phyloP scores from a whole-genome alignment of 2,113 vertebrate species.

The Calonectris borealis region DNA sequence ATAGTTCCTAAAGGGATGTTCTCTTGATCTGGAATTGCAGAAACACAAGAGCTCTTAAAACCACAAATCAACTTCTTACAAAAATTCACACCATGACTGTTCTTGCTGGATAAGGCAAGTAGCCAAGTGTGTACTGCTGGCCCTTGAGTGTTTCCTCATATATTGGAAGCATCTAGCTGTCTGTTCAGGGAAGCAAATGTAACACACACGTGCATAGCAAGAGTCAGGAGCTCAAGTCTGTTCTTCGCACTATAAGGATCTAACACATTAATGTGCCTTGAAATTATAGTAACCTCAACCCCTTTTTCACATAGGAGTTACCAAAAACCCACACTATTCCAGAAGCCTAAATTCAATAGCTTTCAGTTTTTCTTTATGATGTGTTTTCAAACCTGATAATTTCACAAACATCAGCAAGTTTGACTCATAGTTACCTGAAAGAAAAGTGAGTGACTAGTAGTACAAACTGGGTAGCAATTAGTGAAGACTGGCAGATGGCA shows the following conservation, averaged over 20 bases:
- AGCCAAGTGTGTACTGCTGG: background rate
- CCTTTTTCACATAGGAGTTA: background rate
- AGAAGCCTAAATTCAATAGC: background rate
- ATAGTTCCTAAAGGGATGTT: background rate
- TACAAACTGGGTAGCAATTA: constrained; percentile 33
- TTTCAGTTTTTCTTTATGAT: background rate
- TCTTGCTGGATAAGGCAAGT: background rate
- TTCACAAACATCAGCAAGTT: constrained; percentile 30
- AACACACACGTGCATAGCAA: background rate
- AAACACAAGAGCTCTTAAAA: background rate
- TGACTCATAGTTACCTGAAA: constrained; percentile 44
- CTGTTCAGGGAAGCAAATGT: background rate
- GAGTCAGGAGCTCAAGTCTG: background rate
- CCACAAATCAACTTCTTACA: background rate
- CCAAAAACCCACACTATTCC: background rate
- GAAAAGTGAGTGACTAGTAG: constrained; percentile 25
- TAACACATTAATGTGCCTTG: background rate
- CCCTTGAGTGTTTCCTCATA: background rate
- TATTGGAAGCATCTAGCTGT: background rate
- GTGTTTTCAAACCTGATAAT: background rate
- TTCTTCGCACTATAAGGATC: background rate
- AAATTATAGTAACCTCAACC: background rate
- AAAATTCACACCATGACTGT: background rate
- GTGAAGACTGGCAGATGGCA: constrained; percentile 62
- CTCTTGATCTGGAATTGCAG: background rate